These are phyloP conservation scores for Drosophila erecta DNA, from an alignment of 1,140 invertebrate species.

Conservation along the genomic window DNA sequence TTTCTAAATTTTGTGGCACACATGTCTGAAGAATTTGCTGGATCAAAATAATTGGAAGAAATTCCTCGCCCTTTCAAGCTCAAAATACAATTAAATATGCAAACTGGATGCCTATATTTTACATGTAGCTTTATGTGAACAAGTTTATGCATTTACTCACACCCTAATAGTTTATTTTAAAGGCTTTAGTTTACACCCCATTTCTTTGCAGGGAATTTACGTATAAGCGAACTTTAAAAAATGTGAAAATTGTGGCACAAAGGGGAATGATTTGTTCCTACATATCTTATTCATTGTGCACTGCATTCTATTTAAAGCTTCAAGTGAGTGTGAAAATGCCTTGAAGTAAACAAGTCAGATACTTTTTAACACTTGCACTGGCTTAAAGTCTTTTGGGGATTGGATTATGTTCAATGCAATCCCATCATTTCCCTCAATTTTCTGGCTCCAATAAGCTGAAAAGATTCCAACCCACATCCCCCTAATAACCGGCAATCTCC, in stretches of 20 bases:
- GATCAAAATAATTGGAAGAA: constrained; percentile 17
- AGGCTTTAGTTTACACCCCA: background rate
- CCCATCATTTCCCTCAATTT: constrained; percentile 31
- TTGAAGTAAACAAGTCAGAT: background rate
- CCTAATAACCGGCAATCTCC: constrained; percentile 30
- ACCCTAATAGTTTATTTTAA: background rate
- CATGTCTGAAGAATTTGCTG: background rate
- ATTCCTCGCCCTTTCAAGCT: constrained; percentile 11
- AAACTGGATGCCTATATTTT: constrained; percentile 3
- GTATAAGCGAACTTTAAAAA: background rate
- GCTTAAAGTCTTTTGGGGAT: constrained; percentile 8
- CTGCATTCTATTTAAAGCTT: background rate
- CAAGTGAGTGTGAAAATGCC: background rate
- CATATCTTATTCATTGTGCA: background rate
- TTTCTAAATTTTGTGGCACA: background rate
- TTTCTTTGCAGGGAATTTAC: background rate
- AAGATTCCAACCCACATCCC: background rate
- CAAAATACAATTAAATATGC: constrained; percentile 31
- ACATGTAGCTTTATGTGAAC: background rate
- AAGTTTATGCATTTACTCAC: background rate
- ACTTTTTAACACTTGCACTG: constrained; percentile 1
- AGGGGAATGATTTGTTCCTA: too few species aligned
- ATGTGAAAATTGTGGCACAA: background rate
- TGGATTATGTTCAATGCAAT: constrained; percentile 1
- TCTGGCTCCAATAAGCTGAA: constrained; percentile 3